Evolutionary conservation across 2,888 invertebrate species (phyloP), one percentile per base, ranked within the genome.

Genomic region (Malthinus seriepunctatus): DNA sequence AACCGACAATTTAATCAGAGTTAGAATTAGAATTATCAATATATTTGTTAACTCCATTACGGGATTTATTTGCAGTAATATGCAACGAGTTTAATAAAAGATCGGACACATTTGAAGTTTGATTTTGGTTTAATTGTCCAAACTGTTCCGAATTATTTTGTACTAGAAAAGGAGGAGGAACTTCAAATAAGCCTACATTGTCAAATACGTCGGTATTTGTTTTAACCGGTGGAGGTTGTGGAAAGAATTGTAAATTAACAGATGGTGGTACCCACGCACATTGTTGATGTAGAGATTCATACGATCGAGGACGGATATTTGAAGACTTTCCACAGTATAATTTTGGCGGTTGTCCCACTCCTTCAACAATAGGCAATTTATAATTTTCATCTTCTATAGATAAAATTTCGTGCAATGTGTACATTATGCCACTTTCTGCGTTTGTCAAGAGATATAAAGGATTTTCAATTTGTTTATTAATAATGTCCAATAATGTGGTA

Each of bases 301-400:
- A 15, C 2, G 9, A 42, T 15, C 7, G 9, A 7, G 14, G 14
- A 15, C 15, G 39, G 23, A 8, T 15, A 10, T 37, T 34, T 35
- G 15, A 10, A n/a, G 8, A 23, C 11, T 37, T 14, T 23, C 23
- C 34, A 10, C 12, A 14, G 12, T 37, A 48, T 2, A 89, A 88
- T 66, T 86, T 84, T 0, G 92, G 92, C 49, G 89, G 80, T 73
- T 88, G 88, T 0, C 91, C 91, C 57, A 92, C 87, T 0, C 90
- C 90, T 5, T 82, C 78, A 0, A 91, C 91, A 69, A 89, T 88
- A 52, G 82, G 84, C 4, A 92, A 76, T 0, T 88, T 88, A 8
- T 86, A 81, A 7, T 85, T 83, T 64, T 84, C 84, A 71, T 93
- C 93, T 71, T 91, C 91, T 0, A 84, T 83, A 7, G 85, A 86